Conservation (phyloP, 1,140 invertebrate species). For the Coenobita brevimanus region DNA sequence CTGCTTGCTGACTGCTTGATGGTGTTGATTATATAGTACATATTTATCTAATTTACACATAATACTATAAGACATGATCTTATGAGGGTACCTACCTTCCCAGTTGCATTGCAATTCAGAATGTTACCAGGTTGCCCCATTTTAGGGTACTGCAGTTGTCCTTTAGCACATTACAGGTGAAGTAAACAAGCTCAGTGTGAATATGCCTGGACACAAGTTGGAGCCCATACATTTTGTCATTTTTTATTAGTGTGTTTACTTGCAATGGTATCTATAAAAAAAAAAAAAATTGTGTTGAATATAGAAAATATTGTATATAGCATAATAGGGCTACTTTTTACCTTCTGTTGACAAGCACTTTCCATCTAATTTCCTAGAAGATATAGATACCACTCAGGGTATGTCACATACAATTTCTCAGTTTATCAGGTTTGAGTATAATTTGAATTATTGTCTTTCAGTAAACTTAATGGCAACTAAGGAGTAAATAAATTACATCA, state of each 20-base stretch:
- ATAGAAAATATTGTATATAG: no score
- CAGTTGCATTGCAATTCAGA: conserved; percentile 53
- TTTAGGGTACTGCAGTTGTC: conserved; percentile 19
- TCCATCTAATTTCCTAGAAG: no score
- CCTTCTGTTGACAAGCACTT: no score
- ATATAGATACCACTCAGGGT: no score
- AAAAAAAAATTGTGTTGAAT: no score
- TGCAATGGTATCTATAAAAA: no score
- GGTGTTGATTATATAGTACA: conserved; percentile 66
- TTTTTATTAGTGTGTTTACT: no score
- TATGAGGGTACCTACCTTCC: conserved; percentile 40
- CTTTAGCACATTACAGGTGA: conserved; percentile 30
- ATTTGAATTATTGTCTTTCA: background rate
- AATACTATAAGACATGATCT: conserved; percentile 51
- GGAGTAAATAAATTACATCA: no score
- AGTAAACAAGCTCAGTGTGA: background rate
- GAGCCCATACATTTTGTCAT: background rate
- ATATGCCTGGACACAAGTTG: conserved; percentile 17
- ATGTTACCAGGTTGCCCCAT: conserved; percentile 17
- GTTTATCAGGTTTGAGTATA: background rate
- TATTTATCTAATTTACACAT: conserved; percentile 66
- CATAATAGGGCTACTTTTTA: no score
- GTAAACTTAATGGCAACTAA: background rate
- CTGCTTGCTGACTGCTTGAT: conserved; percentile 64
- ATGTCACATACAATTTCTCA: conserved; percentile 1